Conservation (phyloP, 2,113 vertebrate genomes). For the Fregetta grallaria region DNA sequence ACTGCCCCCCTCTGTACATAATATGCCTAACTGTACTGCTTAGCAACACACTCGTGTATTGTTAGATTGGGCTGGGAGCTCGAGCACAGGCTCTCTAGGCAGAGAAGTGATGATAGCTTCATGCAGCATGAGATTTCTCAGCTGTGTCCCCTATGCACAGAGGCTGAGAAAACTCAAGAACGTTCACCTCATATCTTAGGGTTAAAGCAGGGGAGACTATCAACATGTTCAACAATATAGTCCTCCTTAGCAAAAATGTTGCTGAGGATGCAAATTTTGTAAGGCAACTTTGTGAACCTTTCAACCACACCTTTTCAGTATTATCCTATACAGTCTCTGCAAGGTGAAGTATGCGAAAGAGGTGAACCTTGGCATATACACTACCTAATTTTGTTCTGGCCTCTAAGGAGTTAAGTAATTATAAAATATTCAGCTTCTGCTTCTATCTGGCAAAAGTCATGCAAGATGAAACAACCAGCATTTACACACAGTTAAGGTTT, state of each 20-base stretch:
- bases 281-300: background rate
- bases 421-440: background rate
- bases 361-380: background rate
- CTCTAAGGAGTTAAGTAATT: background rate
- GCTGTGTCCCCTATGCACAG: background rate
- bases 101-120: background rate
- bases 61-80: background rate
- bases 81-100: background rate
- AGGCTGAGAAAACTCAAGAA: background rate
- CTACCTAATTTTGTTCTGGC: background rate
- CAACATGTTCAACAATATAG: background rate
- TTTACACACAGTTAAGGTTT: background rate
- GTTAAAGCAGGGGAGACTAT: background rate
- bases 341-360: background rate
- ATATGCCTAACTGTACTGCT: background rate
- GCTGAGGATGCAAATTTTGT: background rate
- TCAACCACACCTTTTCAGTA: background rate
- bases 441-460: background rate
- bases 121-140: background rate
- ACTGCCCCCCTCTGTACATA: constrained; percentile 54
- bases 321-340: background rate
- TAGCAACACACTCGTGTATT: background rate
- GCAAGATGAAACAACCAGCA: background rate
- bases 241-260: background rate
- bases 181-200: background rate